Conservation (phyloP, 2,888 invertebrate genomes). For the Synergus laeviventris region DNA sequence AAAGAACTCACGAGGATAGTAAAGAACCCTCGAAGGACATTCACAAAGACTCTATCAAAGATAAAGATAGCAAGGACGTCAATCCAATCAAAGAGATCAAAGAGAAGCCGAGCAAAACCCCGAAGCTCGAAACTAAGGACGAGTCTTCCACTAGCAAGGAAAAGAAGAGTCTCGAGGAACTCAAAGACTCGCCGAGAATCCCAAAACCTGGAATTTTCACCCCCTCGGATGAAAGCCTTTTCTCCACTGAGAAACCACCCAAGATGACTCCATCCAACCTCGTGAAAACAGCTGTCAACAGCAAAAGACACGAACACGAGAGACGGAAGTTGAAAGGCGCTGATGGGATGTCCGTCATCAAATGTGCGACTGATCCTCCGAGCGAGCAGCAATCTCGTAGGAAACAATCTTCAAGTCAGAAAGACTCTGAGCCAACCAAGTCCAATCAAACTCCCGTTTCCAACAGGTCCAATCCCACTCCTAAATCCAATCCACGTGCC, state of each 20-base stretch:
- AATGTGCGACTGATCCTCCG: constrained; percentile 72
- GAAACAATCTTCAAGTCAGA: constrained; percentile 63
- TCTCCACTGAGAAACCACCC: constrained; percentile 61
- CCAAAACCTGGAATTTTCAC: constrained; percentile 70
- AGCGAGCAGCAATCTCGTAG: constrained; percentile 38
- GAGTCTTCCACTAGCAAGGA: constrained; percentile 23
- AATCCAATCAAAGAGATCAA: constrained; percentile 51
- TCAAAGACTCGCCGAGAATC: constrained; percentile 52
- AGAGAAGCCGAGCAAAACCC: constrained; percentile 45
- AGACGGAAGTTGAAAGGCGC: constrained; percentile 77
- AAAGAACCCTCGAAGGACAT: constrained; percentile 50
- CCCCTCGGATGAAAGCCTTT: constrained; percentile 62
- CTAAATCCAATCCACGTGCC: constrained; percentile 74
- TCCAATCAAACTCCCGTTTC: constrained; percentile 47
- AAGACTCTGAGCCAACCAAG: constrained; percentile 72
- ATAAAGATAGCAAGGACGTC: not conserved
- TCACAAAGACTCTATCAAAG: not conserved
- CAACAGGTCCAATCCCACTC: constrained; percentile 62
- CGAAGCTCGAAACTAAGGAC: constrained; percentile 31
- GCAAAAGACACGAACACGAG: constrained; percentile 79
- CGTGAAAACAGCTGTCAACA: constrained; percentile 82
- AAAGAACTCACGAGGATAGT: constrained; percentile 63
- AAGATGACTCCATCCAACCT: constrained; percentile 80
- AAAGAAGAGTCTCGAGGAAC: constrained; percentile 25
- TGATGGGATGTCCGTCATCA: constrained; percentile 72